These are phyloP conservation scores for Ailuropoda melanoleuca DNA, from an alignment of 2,113 vertebrate genomes.

Conservation along the genomic window DNA sequence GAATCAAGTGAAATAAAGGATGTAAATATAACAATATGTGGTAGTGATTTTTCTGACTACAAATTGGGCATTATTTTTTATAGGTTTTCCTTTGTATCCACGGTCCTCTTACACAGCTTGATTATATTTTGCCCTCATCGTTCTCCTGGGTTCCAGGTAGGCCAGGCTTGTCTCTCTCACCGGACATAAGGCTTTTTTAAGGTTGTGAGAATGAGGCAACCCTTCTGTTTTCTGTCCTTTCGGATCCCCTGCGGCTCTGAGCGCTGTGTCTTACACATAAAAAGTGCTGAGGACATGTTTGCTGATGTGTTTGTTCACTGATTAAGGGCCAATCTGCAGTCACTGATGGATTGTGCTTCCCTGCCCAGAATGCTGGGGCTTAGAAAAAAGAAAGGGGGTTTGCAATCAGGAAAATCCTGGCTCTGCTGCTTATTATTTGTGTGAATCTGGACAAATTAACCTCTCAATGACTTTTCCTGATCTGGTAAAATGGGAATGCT, in stretches of 20 bases:
- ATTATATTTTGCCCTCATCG: not conserved
- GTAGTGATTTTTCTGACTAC: not conserved
- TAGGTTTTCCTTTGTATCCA: not conserved
- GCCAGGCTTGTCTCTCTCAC: not conserved
- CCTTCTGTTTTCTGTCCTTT: not conserved
- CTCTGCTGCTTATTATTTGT: not conserved
- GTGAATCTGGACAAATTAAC: not conserved
- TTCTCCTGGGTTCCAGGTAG: not conserved
- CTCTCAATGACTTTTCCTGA: not conserved
- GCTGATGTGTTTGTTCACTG: not conserved
- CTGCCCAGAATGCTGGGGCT: not conserved
- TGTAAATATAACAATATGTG: not conserved
- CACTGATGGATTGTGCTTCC: not conserved
- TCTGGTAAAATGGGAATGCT: not conserved
- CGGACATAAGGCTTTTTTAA: not conserved
- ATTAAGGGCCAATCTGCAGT: not conserved
- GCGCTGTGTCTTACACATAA: not conserved
- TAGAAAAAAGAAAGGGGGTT: not conserved
- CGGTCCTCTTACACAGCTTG: not conserved
- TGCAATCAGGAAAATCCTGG: not conserved
- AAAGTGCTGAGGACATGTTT: not conserved
- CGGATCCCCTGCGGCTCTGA: not conserved
- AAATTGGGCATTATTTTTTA: not conserved
- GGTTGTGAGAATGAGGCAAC: not conserved
- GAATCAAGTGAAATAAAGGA: not conserved